phyloP scores from a whole-genome alignment of 1,140 invertebrate species.

The Lasaia peninsularis region DNA sequence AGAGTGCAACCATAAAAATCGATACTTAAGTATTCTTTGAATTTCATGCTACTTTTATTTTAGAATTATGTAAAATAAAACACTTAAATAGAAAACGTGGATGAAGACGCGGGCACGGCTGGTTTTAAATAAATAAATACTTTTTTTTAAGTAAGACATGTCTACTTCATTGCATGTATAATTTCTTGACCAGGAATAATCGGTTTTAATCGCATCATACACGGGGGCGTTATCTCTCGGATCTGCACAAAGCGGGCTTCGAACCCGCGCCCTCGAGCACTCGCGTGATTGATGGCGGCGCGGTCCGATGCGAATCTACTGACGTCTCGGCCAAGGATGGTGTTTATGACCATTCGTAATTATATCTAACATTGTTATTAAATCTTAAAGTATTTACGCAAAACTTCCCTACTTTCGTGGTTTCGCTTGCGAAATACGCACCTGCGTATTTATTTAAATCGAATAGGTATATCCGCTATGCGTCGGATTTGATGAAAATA shows the following conservation, averaged over 20 bases:
- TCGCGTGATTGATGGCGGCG: slow-evolving; percentile 27
- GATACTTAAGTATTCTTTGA: too few species aligned
- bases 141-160: background rate
- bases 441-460: too few species aligned
- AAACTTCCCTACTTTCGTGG: too few species aligned
- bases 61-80: too few species aligned
- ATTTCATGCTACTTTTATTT: too few species aligned
- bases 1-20: too few species aligned
- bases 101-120: too few species aligned
- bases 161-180: background rate
- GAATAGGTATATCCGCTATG: too few species aligned
- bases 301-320: slow-evolving; percentile 21
- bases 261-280: slow-evolving; percentile 30
- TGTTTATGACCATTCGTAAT: slow-evolving; percentile 7
- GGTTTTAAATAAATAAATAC: too few species aligned
- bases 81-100: too few species aligned
- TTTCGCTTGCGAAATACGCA: too few species aligned
- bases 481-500: too few species aligned
- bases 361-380: slow-evolving; percentile 2
- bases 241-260: slow-evolving; percentile 23
- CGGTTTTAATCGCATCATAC: slow-evolving; percentile 25
- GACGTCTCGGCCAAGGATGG: slow-evolving; percentile 21
- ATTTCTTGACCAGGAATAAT: slow-evolving; percentile 11
- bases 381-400: background rate
- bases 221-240: slow-evolving; percentile 27